Conservation (phyloP, 2,113 vertebrate genomes). For the Arvicanthis niloticus region DNA sequence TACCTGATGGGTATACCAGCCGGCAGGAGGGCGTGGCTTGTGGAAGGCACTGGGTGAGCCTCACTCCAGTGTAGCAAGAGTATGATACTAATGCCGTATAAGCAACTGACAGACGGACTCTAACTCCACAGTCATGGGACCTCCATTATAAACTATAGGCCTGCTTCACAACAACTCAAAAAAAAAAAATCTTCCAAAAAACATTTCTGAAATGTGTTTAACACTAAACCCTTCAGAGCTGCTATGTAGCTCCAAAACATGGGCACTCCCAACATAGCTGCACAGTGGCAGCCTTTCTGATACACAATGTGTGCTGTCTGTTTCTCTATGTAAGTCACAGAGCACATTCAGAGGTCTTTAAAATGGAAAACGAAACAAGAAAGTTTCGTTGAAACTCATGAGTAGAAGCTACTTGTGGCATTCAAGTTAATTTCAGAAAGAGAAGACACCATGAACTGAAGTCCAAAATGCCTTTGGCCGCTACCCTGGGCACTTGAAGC, state of each 20-base stretch:
- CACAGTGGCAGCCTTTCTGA: background rate
- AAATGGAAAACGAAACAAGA: background rate
- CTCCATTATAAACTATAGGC: background rate
- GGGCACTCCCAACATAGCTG: rapidly evolving
- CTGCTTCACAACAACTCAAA: background rate
- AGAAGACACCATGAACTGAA: background rate
- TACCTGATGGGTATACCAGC: rapidly evolving
- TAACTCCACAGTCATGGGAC: background rate
- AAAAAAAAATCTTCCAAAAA: background rate
- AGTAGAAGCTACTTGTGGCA: no score
- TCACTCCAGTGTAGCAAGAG: background rate
- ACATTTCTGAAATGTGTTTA: background rate
- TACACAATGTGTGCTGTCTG: rapidly evolving
- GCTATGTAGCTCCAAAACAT: rapidly evolving
- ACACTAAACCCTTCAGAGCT: background rate
- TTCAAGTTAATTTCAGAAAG: background rate
- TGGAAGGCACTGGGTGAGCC: rapidly evolving
- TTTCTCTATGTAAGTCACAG: background rate
- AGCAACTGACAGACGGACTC: background rate
- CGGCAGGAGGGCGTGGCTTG: background rate
- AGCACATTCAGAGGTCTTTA: background rate
- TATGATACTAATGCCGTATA: background rate
- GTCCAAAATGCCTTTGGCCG: no score
- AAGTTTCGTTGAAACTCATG: rapidly evolving
- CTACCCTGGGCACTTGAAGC: no score